Percentiles rank a stretch among this genome's conserved stretches.
Conservation (phyloP, 1,140 invertebrate species). For the Gerris buenoi region DNA sequence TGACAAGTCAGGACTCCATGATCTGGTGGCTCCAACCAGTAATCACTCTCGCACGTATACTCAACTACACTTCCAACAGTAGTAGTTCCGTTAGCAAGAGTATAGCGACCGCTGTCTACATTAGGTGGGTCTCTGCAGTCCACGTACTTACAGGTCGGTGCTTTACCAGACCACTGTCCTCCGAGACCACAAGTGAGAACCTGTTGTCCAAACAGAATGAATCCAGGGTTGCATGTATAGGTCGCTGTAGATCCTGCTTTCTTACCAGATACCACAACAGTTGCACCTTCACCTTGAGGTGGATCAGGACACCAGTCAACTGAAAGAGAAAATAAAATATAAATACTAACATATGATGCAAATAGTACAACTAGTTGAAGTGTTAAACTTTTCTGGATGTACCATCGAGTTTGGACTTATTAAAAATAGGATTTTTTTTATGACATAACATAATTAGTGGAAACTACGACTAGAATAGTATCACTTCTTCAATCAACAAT, state of each 20-base stretch:
- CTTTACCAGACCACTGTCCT: constrained; percentile 62
- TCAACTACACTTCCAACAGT: constrained; percentile 55
- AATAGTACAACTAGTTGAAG: too few species aligned
- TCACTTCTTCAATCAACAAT: too few species aligned
- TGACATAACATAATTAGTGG: too few species aligned
- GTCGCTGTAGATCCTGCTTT: constrained; percentile 58
- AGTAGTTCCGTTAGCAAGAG: constrained; percentile 59
- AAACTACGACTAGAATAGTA: too few species aligned
- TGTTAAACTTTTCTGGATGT: too few species aligned
- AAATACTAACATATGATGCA: too few species aligned
- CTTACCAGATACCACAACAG: constrained; percentile 47
- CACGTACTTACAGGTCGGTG: constrained; percentile 66
- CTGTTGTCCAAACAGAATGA: constrained; percentile 64
- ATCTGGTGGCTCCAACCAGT: constrained; percentile 59
- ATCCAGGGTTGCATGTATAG: constrained; percentile 68
- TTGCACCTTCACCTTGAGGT: constrained; percentile 53
- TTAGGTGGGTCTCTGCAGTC: constrained; percentile 71
- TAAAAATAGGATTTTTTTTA: too few species aligned
- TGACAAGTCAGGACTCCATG: constrained; percentile 48
- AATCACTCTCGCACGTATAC: constrained; percentile 66
- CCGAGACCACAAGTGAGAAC: constrained; percentile 64
- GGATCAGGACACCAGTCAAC: constrained; percentile 74
- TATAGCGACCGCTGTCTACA: constrained; percentile 55
- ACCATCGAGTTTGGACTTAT: too few species aligned
- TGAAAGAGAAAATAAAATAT: constrained; percentile 24